These are phyloP conservation scores for Gryllus bimaculatus DNA, from an alignment of 1,140 invertebrate species.

Conservation along the genomic window DNA sequence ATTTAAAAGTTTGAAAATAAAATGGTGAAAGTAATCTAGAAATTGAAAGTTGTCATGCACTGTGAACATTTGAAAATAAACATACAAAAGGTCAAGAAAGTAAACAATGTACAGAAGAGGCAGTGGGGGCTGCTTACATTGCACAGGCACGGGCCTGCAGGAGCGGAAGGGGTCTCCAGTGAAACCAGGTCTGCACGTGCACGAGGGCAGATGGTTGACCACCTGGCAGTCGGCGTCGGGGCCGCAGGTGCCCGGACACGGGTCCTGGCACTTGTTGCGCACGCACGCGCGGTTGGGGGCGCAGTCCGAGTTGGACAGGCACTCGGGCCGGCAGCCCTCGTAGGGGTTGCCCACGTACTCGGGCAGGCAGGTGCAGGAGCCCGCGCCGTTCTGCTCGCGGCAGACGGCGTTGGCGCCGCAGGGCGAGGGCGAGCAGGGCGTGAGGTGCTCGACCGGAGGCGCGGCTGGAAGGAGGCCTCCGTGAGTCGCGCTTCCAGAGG, in stretches of 20 bases:
- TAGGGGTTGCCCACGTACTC: slow-evolving; percentile 43
- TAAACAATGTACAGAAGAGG: too few relatives aligned
- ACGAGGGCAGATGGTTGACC: slow-evolving; percentile 44
- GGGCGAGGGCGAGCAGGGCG: slow-evolving; percentile 38
- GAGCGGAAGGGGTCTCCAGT: slow-evolving; percentile 44
- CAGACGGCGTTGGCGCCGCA: slow-evolving; percentile 38
- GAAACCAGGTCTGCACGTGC: slow-evolving; percentile 44
- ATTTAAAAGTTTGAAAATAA: too few relatives aligned
- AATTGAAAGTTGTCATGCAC: too few relatives aligned
- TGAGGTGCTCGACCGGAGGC: slow-evolving; percentile 24
- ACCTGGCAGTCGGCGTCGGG: slow-evolving; percentile 44
- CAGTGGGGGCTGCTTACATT: slow-evolving; percentile 20
- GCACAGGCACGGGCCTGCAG: slow-evolving; percentile 33
- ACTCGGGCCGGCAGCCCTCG: slow-evolving; percentile 39
- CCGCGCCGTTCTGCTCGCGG: slow-evolving; percentile 39
- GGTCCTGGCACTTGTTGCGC: slow-evolving; percentile 39
- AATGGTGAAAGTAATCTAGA: too few relatives aligned
- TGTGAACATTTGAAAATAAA: too few relatives aligned
- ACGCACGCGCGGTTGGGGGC: slow-evolving; percentile 36
- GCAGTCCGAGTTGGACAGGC: slow-evolving; percentile 40
- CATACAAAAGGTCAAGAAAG: too few relatives aligned
- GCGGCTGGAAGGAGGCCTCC: slow-evolving; percentile 13
- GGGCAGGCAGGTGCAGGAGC: slow-evolving; percentile 45
- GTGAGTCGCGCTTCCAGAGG: neutral
- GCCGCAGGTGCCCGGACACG: slow-evolving; percentile 42